A percentile compares a stretch with the other conserved stretches of the same genome.
Evolutionary conservation across 2,797 vertebrate genomes (phyloP).

Genomic region (Toxotes lorentzi): DNA sequence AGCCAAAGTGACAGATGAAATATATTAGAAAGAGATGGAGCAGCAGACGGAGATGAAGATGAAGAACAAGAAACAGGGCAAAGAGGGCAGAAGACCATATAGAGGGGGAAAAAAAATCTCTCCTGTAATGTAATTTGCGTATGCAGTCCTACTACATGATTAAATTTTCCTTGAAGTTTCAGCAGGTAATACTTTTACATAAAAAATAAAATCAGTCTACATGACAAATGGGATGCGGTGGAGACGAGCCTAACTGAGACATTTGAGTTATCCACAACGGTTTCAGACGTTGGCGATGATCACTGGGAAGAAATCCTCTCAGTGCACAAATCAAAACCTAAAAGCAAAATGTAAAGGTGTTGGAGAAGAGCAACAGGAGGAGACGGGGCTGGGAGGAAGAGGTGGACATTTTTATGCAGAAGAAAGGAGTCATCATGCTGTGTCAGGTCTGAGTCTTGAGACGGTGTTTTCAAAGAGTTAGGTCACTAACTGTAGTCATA

Average conservation of each 20-base stretch:
- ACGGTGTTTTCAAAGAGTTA: neutral
- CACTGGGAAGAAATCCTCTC: neutral
- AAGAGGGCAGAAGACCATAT: neutral
- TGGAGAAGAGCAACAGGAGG: neutral
- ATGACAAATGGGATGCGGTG: conserved; percentile 21
- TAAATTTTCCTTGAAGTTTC: neutral
- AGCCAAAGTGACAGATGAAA: conserved; percentile 51
- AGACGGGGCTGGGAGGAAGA: neutral
- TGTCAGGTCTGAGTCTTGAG: conserved; percentile 14
- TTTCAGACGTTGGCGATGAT: neutral
- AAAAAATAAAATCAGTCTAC: conserved; percentile 11
- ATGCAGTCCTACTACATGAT: neutral
- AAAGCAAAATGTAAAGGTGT: conserved; percentile 1
- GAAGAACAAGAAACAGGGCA: neutral
- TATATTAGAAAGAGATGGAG: conserved; percentile 21
- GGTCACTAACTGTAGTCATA: too few species aligned
- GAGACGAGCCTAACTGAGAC: conserved; percentile 14
- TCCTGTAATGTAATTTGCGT: conserved; percentile 15
- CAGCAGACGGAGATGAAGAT: conserved; percentile 20
- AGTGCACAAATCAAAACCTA: neutral
- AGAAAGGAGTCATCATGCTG: conserved; percentile 6
- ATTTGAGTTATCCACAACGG: conserved; percentile 4
- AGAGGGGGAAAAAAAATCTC: neutral
- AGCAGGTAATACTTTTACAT: conserved; percentile 19
- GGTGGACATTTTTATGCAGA: conserved; percentile 10